Evolutionary conservation across 2,888 invertebrate genomes (phyloP).

Genomic region (Chalcosyrphus nemorum): DNA sequence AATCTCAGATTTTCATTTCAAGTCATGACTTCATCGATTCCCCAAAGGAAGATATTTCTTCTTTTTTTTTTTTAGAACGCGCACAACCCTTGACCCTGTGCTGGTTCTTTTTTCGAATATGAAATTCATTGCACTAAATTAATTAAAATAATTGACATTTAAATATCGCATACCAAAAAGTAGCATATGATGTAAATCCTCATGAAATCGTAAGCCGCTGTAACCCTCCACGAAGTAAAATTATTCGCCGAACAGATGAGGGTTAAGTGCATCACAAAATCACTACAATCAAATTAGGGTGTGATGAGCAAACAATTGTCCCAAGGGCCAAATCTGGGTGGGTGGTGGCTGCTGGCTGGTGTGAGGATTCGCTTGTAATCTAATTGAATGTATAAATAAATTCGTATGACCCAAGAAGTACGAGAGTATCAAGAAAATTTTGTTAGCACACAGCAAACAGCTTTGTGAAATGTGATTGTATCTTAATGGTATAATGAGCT

Average conservation of each 20-base stretch:
- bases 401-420: conserved; percentile 51
- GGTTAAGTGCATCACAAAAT: conserved; percentile 82
- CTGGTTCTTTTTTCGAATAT: neutral
- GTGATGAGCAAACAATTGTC: conserved; percentile 82
- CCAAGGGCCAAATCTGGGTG: conserved; percentile 79
- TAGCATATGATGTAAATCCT: conserved; percentile 75
- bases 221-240: conserved; percentile 51
- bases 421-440: neutral
- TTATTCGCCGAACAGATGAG: conserved; percentile 66
- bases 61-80: neutral
- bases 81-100: neutral
- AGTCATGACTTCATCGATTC: conserved; percentile 17
- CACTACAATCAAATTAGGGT: conserved; percentile 82
- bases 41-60: too few species aligned
- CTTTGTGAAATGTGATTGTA: neutral
- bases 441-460: neutral
- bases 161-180: conserved; percentile 62
- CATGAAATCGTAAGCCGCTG: conserved; percentile 35
- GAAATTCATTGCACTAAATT: conserved; percentile 61
- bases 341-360: too few species aligned
- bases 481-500: neutral
- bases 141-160: conserved; percentile 69
- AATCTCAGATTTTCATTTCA: neutral
- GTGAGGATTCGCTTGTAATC: conserved; percentile 78
- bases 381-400: conserved; percentile 81